phyloP scores from a whole-genome alignment of 2,113 vertebrate genomes.

The Spilogale gracilis region DNA sequence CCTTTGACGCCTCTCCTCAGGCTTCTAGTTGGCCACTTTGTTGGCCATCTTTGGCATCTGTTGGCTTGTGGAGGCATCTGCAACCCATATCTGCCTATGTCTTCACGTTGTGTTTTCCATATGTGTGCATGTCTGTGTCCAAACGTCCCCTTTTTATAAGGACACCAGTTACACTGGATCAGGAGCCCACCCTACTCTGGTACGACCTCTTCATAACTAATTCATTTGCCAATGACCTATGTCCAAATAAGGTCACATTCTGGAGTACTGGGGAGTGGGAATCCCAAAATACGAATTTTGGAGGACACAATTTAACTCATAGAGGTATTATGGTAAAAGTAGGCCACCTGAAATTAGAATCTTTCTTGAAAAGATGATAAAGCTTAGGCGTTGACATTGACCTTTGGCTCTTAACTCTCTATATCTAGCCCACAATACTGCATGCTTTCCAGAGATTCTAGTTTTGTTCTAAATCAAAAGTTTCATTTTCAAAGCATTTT shows the following conservation, averaged over 20 bases:
- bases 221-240: not conserved
- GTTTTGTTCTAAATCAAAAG: conserved; percentile 56
- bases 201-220: not conserved
- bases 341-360: conserved; percentile 29
- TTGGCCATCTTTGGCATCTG: not conserved
- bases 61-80: not conserved
- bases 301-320: not conserved
- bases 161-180: not conserved
- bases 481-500: conserved; percentile 58
- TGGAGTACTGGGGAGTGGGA: not conserved
- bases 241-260: not conserved
- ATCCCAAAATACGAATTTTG: not conserved
- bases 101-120: not conserved
- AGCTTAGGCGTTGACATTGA: not conserved
- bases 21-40: not conserved
- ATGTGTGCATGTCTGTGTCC: not conserved
- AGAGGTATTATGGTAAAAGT: not conserved
- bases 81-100: not conserved
- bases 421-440: not conserved
- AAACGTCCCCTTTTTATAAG: not conserved
- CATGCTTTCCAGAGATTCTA: not conserved
- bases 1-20: not conserved
- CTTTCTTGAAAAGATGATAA: conserved; percentile 25
- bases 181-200: not conserved
- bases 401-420: conserved; percentile 14